phyloP scores from a whole-genome alignment of 2,888 invertebrate species.

The Ophioninae sp. region DNA sequence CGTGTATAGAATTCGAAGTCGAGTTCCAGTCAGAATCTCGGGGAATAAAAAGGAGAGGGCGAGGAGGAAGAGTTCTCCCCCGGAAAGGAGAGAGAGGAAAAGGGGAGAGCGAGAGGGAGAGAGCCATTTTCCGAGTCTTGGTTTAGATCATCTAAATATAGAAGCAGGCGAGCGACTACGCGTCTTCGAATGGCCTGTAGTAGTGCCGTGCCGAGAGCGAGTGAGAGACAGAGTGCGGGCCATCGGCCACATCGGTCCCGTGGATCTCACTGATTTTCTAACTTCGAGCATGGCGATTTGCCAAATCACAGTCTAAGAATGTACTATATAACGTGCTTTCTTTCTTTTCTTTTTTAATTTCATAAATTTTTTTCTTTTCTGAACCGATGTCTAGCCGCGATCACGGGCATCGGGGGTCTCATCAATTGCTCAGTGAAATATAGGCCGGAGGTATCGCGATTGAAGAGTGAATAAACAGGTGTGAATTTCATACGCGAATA shows the following conservation, averaged over 20 bases:
- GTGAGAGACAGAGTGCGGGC: slow-evolving; percentile 62
- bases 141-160: slow-evolving; percentile 81
- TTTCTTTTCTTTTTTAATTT: slow-evolving; percentile 25
- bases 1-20: slow-evolving; percentile 6
- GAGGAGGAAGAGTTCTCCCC: slow-evolving; percentile 40
- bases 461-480: slow-evolving; percentile 43
- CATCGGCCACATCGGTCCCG: slow-evolving; percentile 74
- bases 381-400: slow-evolving; percentile 19
- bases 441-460: slow-evolving; percentile 7
- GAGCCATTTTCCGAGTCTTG: slow-evolving; percentile 80
- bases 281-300: slow-evolving; percentile 73
- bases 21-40: slow-evolving; percentile 36
- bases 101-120: slow-evolving; percentile 66
- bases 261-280: slow-evolving; percentile 76
- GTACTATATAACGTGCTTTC: slow-evolving; percentile 33
- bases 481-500: slow-evolving; percentile 28
- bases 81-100: slow-evolving; percentile 53
- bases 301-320: slow-evolving; percentile 74
- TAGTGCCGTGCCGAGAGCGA: slow-evolving; percentile 72
- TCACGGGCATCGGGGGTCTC: not conserved
- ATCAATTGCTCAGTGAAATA: slow-evolving; percentile 11
- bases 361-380: slow-evolving; percentile 9
- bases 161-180: slow-evolving; percentile 72
- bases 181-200: slow-evolving; percentile 75
- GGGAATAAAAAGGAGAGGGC: slow-evolving; percentile 39